Evolutionary conservation across 2,888 invertebrate species (phyloP).

Genomic region (Rhopalosiphum nymphaeae): DNA sequence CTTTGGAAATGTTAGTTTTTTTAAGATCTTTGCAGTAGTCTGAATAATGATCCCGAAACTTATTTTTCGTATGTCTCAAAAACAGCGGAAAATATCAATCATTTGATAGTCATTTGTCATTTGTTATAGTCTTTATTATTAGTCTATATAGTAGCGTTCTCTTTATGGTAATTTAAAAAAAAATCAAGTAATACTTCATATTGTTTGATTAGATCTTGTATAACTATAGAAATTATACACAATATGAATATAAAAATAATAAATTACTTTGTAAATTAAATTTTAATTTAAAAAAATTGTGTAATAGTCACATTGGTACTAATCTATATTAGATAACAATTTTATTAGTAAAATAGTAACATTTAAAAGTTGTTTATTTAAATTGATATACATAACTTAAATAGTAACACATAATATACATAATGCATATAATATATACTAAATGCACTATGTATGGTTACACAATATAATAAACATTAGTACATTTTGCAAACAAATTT

Average conservation of each 20-base stretch:
- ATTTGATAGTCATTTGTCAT: too few relatives aligned
- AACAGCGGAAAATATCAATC: not conserved
- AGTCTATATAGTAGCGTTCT: not conserved
- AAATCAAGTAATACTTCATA: not conserved
- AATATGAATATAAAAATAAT: not conserved
- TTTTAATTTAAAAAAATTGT: not conserved
- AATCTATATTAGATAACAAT: not conserved
- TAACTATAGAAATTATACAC: not conserved
- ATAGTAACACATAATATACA: not conserved
- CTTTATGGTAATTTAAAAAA: not conserved
- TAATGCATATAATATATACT: not conserved
- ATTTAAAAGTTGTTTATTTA: not conserved
- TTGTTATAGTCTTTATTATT: not conserved
- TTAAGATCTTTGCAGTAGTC: not conserved
- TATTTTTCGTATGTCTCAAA: not conserved
- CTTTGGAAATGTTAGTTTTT: not conserved
- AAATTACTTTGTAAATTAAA: not conserved
- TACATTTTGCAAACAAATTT: not conserved
- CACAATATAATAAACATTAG: not conserved
- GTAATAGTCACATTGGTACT: too few relatives aligned
- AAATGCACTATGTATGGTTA: not conserved
- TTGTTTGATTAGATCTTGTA: not conserved
- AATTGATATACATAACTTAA: not conserved
- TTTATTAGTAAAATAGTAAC: not conserved
- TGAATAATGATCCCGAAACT: not conserved